Percentiles rank a stretch among this genome's conserved stretches.
Conservation (phyloP, 2,888 invertebrate species). For the Syritta pipiens region DNA sequence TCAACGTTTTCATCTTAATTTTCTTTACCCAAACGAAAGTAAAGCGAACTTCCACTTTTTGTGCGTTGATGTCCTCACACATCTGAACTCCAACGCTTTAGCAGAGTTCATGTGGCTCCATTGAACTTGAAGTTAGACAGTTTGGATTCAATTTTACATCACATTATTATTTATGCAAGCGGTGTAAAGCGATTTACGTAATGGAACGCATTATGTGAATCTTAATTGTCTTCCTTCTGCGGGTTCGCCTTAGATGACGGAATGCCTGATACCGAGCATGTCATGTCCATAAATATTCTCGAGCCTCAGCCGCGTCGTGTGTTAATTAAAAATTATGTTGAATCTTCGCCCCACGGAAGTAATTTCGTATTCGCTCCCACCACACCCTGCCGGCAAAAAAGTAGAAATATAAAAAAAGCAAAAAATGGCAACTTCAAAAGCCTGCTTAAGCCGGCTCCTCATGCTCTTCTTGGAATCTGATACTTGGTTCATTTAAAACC, state of each 20-base stretch:
- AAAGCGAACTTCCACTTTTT: too few relatives aligned
- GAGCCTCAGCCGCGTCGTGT: constrained; percentile 4
- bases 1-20: too few relatives aligned
- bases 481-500: constrained; percentile 44
- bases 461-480: constrained; percentile 42
- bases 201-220: constrained; percentile 30
- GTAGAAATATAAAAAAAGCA: not conserved
- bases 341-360: constrained; percentile 43
- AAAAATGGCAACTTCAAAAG: constrained; percentile 28
- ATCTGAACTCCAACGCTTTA: too few relatives aligned
- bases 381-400: constrained; percentile 25
- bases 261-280: too few relatives aligned
- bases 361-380: constrained; percentile 22
- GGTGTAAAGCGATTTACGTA: constrained; percentile 11
- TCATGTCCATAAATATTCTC: constrained; percentile 47
- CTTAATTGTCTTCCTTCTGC: too few relatives aligned
- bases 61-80: too few relatives aligned
- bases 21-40: too few relatives aligned
- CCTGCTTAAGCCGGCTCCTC: not conserved
- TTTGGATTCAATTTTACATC: too few relatives aligned
- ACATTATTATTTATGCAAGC: constrained; percentile 23
- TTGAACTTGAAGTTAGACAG: too few relatives aligned
- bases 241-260: too few relatives aligned
- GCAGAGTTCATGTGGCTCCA: too few relatives aligned
- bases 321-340: constrained; percentile 61